Base-by-base conservation (phyloP, 2,888 invertebrate species). In the Acanthococcus lagerstroemiae region DNA sequence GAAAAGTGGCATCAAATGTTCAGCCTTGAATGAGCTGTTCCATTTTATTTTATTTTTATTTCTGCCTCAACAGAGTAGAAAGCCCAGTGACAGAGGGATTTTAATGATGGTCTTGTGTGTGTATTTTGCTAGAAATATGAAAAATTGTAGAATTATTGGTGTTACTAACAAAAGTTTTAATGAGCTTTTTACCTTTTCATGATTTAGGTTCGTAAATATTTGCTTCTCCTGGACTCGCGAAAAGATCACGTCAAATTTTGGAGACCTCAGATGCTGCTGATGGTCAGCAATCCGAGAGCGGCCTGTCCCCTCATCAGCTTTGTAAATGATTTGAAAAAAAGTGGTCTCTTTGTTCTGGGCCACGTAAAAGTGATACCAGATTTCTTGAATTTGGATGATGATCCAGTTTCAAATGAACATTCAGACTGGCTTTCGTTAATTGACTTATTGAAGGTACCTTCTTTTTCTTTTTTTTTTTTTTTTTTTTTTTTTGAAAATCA, bases 191-290 rank as follows among this genome's bases (percentile, higher is more conserved):
- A 52, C 24, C 15, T 22, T 17, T 26, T 17, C 25, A 21, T 65
- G 46, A 55, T 22, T 26, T 75, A 87, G 84, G 90, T 95, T 7
- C 82, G 99, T 48, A 99, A 99, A 76, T 99, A 99, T 78, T 80
- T 99, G 9, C 80, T 99, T 0, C 84, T 99, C 77, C 77, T 99
- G 75, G 99, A 99, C 77, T 89, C 91, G 0, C 84, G 99, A 0
- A 95, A 99, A 71, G 92, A 95, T 75, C 99, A 99, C 77, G 96
- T 99, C 2, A 97, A 97, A 79, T 99, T 95, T 78, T 99, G 99
- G 99, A 81, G 97, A 2, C 97, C 97, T 0, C 97, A 99, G 80
- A 89, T 99, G 79, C 78, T 99, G 65, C 79, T 99, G 2, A 81
- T 99, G 77, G 88, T 99, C 0, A 84, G 92, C 0, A 92, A 93